Evolutionary conservation across 1,140 invertebrate genomes (phyloP).

Genomic region (Pachypsylla venusta): DNA sequence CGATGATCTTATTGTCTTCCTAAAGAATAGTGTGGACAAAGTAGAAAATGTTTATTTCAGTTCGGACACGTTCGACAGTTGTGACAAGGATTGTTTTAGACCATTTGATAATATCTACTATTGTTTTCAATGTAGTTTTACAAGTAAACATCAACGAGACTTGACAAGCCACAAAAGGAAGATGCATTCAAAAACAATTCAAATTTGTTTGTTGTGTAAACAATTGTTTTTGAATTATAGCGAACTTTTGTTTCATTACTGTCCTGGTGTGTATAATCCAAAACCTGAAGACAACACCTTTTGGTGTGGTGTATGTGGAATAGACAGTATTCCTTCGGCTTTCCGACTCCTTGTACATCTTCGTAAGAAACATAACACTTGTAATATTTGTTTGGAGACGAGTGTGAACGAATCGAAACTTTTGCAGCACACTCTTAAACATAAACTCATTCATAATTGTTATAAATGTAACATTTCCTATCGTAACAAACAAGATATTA

Average conservation of each 20-base stretch:
- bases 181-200: constrained; percentile 62
- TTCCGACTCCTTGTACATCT: constrained; percentile 75
- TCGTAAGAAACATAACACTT: constrained; percentile 60
- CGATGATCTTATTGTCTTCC: constrained; percentile 46
- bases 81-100: constrained; percentile 36
- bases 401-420: constrained; percentile 58
- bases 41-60: constrained; percentile 50
- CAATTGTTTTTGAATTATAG: constrained; percentile 70
- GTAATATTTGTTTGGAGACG: constrained; percentile 68
- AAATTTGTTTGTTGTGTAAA: constrained; percentile 71
- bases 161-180: constrained; percentile 67
- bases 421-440: constrained; percentile 75
- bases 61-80: constrained; percentile 47
- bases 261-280: constrained; percentile 54
- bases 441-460: constrained; percentile 68
- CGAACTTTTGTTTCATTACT: constrained; percentile 66
- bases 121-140: constrained; percentile 67
- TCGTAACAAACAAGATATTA: constrained; percentile 69
- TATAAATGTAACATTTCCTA: constrained; percentile 72
- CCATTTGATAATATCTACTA: constrained; percentile 46
- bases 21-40: constrained; percentile 44
- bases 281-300: constrained; percentile 38
- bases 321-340: constrained; percentile 57
- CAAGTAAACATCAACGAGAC: constrained; percentile 59
- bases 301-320: constrained; percentile 56